These are phyloP conservation scores for Marisa cornuarietis DNA, from an alignment of 1,140 invertebrate species.

Conservation along the genomic window DNA sequence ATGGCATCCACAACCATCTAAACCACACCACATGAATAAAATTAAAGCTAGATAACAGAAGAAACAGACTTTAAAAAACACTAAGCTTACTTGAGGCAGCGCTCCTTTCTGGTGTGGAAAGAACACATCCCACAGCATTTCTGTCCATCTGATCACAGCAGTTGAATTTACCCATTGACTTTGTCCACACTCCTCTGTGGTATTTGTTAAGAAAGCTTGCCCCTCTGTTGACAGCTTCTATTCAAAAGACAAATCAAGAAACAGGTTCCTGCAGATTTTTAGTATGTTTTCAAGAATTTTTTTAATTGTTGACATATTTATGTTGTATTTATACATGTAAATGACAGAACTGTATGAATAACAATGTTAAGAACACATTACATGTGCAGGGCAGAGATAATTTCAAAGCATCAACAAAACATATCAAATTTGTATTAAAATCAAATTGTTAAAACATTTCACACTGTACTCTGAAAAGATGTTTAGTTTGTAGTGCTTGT, in stretches of 20 bases:
- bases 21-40: too few relatives aligned
- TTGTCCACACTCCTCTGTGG: constrained; percentile 54
- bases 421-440: background rate
- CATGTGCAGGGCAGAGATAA: background rate
- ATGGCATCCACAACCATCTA: too few relatives aligned
- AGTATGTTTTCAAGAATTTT: background rate
- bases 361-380: background rate
- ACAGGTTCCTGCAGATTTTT: background rate
- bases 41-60: too few relatives aligned
- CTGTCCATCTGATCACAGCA: constrained; percentile 52
- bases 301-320: background rate
- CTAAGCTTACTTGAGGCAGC: background rate
- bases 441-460: background rate
- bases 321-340: background rate
- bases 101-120: background rate
- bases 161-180: constrained; percentile 42
- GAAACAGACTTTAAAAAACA: too few relatives aligned
- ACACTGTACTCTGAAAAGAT: background rate
- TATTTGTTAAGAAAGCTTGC: constrained; percentile 44
- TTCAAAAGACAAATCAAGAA: background rate
- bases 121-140: constrained; percentile 46
- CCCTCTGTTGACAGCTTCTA: constrained; percentile 6
- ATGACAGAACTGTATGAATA: background rate
- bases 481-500: background rate
- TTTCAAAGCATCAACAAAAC: background rate